Conservation (phyloP, 2,113 vertebrate genomes). For the Cinclus cinclus region DNA sequence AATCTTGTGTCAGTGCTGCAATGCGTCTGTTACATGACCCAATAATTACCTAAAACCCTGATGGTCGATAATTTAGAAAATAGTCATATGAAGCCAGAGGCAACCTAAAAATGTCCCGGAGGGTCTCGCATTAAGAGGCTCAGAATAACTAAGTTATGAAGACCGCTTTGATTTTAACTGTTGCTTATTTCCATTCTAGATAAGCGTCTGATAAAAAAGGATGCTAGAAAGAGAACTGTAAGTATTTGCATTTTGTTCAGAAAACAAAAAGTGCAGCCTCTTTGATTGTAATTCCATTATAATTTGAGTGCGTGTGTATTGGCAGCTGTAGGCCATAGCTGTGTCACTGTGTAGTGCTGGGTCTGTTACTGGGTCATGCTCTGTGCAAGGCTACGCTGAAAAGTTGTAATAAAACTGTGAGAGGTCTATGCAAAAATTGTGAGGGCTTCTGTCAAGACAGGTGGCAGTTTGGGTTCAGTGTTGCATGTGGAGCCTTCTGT, state of each 20-base stretch:
- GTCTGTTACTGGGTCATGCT: neutral
- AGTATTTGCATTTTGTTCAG: conserved; percentile 38
- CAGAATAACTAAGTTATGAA: neutral
- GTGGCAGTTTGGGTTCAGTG: neutral
- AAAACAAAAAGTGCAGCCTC: neutral
- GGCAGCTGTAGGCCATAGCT: accelerated
- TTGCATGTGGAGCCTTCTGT: accelerated
- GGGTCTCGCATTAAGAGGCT: neutral
- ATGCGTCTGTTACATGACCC: too few species aligned
- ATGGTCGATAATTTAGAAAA: neutral
- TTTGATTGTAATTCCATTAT: neutral
- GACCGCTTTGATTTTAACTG: neutral
- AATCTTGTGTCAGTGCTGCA: too few species aligned
- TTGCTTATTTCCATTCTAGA: conserved; percentile 50
- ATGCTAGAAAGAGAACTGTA: conserved; percentile 70
- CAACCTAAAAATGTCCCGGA: neutral
- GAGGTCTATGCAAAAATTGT: neutral
- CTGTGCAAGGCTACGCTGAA: accelerated
- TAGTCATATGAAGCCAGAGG: accelerated
- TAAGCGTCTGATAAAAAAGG: conserved; percentile 60
- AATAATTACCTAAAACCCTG: neutral
- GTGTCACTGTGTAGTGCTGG: neutral
- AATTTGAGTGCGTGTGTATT: accelerated
- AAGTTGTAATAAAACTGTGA: neutral
- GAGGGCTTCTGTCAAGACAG: neutral